Conservation (phyloP, 2,888 invertebrate species). For the Philopedon plagiatum region DNA sequence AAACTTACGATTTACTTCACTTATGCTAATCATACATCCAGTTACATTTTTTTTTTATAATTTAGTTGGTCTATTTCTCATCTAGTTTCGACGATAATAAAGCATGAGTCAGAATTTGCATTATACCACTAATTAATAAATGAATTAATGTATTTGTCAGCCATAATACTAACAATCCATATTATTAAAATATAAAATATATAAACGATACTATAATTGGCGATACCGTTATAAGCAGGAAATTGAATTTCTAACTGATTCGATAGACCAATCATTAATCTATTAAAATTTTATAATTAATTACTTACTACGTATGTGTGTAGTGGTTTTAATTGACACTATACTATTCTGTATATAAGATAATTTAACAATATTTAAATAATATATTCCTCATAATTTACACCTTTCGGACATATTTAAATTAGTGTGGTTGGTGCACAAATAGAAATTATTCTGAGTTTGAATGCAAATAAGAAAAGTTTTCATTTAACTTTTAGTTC, state of each 20-base stretch:
- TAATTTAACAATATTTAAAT: not conserved
- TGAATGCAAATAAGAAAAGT: not conserved
- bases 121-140: not conserved
- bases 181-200: not conserved
- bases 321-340: not conserved
- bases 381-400: not conserved
- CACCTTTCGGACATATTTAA: slow-evolving; percentile 1
- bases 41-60: too few relatives aligned
- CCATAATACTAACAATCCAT: not conserved
- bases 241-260: slow-evolving; percentile 3
- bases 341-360: not conserved
- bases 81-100: not conserved
- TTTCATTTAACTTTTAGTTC: not conserved
- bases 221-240: slow-evolving; percentile 15
- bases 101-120: not conserved
- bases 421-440: not conserved
- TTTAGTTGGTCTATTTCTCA: not conserved
- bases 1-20: too few relatives aligned
- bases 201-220: slow-evolving; percentile 11
- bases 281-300: slow-evolving; percentile 12
- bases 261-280: slow-evolving; percentile 4
- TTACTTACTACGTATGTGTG: slow-evolving; percentile 1
- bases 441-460: not conserved
- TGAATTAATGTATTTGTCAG: not conserved
- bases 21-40: too few relatives aligned